Evolutionary conservation across 2,113 vertebrate genomes (phyloP).

Genomic region (Clinocottus analis): DNA sequence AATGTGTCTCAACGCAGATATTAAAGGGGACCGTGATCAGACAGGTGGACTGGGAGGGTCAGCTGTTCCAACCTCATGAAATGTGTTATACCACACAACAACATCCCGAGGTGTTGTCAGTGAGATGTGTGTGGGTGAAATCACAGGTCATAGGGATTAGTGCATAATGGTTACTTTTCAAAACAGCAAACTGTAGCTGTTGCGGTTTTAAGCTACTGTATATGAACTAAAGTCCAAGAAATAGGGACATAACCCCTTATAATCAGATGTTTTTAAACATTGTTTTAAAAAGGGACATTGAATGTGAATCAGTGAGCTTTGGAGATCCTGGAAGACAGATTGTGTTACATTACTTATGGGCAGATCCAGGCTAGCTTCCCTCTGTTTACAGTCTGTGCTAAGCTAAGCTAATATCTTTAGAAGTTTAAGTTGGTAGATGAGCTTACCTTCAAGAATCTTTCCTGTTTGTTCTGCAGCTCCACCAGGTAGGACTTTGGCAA

Average conservation of each 20-base stretch:
- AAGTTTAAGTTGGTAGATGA: too few relatives aligned
- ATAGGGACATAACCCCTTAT: neutral
- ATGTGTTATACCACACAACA: constrained; percentile 38
- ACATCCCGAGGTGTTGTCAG: constrained; percentile 48
- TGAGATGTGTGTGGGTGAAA: constrained; percentile 21
- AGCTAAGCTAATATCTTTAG: too few relatives aligned
- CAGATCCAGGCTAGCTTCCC: neutral
- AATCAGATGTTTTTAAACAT: neutral
- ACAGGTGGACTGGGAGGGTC: constrained; percentile 46
- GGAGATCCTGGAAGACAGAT: neutral
- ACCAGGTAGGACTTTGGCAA: constrained; percentile 96
- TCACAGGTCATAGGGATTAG: constrained; percentile 29
- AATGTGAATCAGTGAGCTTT: too few relatives aligned
- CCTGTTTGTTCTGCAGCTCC: constrained; percentile 95
- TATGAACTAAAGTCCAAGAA: neutral
- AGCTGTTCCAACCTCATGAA: constrained; percentile 44
- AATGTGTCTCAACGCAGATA: constrained; percentile 28
- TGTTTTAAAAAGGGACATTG: too few relatives aligned
- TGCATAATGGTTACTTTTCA: neutral
- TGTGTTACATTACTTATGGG: neutral
- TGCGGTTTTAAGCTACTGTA: neutral
- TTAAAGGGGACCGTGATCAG: constrained; percentile 28
- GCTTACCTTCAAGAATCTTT: constrained; percentile 94
- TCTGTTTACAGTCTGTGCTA: neutral
- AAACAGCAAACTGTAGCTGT: neutral